Evolutionary conservation across 2,113 vertebrate genomes (phyloP), one percentile per base, ranked within the genome.

Genomic region (Pandion haliaetus): DNA sequence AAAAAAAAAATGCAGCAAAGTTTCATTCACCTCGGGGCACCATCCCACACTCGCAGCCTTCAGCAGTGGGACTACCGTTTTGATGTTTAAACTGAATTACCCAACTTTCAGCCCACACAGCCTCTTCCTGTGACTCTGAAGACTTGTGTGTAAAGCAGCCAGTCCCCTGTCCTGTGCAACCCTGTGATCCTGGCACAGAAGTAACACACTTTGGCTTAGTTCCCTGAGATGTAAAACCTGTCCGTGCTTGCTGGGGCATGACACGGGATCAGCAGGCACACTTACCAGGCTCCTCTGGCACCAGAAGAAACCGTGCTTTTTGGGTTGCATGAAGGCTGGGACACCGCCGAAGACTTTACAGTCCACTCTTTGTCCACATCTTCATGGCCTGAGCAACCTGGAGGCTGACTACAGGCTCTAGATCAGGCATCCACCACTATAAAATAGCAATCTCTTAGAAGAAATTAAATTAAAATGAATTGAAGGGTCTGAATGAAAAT

Each of bases 171-270:
- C 38, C 54, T 3, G 17, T 3, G 12, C 8, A 4, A 15, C 57
- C 2, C 47, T 0, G 4, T 2, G 17, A 8, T 5, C 36, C 38
- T 25, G 40, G 40, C 14, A 5, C 5, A 9, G 19, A 24, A 73
- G 17, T 1, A 15, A 21, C 0, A 0, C 0, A 0, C 40, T 31
- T 69, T 1, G 52, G 65, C 61, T 47, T 24, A 17, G 70, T 14
- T 34, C 25, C 36, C 61, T 24, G 62, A 0, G 0, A 17, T 8
- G 15, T 4, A 16, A 52, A 70, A 84, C 26, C 44, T 59, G 12
- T 5, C 10, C 0, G 1, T 70, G 55, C 52, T 45, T 54, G n/a
- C 13, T 2, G 4, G 52, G 74, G 38, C 29, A 71, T 1, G 38
- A 19, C 4, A n/a, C 24, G 47, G 21, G 12, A 36, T 36, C 29